Conservation (phyloP, 2,113 vertebrate genomes). For the Rhadina sibilatrix region DNA sequence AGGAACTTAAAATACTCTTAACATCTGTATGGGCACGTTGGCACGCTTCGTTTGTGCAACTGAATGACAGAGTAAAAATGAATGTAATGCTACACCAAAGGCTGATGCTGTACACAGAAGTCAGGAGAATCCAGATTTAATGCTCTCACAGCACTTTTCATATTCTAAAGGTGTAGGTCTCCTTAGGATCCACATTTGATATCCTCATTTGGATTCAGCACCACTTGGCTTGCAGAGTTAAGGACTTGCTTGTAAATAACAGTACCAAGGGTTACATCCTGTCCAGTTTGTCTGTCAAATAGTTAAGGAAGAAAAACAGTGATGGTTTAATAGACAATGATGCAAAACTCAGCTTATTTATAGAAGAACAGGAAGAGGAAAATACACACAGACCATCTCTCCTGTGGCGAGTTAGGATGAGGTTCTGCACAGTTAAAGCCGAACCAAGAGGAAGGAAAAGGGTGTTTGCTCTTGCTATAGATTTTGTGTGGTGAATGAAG, state of each 20-base stretch:
- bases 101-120: neutral
- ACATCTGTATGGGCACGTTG: neutral
- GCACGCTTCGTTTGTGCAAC: neutral
- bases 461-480: neutral
- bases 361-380: conserved; percentile 26
- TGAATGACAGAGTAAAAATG: neutral
- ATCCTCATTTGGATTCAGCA: neutral
- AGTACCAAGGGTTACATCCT: neutral
- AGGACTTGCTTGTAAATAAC: neutral
- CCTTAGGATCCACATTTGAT: neutral
- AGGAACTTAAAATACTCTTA: neutral
- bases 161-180: neutral
- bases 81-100: neutral
- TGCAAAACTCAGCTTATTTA: conserved; percentile 22
- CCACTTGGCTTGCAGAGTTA: neutral
- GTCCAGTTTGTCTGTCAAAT: neutral
- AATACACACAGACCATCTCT: neutral
- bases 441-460: conserved; percentile 25
- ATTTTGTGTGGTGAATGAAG: neutral
- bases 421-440: neutral
- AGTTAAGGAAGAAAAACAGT: neutral
- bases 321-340: neutral
- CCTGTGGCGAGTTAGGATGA: neutral
- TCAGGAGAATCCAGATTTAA: neutral
- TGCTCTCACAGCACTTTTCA: neutral